These are phyloP conservation scores for Euphonia xanthogaster DNA, from an alignment of 2,797 vertebrate species.

Conservation along the genomic window DNA sequence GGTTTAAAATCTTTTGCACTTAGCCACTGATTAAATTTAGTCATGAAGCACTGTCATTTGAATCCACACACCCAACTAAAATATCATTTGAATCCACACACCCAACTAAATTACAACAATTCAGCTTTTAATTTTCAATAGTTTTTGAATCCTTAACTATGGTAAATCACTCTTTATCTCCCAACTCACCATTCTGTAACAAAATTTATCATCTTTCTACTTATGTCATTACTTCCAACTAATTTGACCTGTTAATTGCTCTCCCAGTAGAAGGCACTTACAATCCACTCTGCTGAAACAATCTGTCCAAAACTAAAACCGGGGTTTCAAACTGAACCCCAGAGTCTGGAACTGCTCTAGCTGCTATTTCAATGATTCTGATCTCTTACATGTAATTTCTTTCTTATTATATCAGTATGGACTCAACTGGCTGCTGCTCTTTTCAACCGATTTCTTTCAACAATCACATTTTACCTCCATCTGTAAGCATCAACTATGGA, in stretches of 20 bases:
- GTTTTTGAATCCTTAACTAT: background rate
- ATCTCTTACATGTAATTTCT: conserved; percentile 18
- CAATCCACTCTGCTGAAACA: conserved; percentile 6
- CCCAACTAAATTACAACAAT: background rate
- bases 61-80: background rate
- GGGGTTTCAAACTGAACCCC: background rate
- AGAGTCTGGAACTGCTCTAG: background rate
- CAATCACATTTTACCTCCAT: conserved; percentile 24
- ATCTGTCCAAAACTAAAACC: background rate
- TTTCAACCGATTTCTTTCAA: conserved; percentile 38
- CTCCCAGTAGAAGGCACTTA: conserved; percentile 20
- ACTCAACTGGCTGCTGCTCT: background rate
- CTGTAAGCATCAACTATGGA: background rate
- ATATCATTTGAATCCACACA: background rate
- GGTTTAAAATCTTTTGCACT: background rate
- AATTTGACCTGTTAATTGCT: conserved; percentile 24
- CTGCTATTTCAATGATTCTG: background rate
- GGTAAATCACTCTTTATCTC: background rate
- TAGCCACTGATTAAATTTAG: background rate
- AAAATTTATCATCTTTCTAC: background rate
- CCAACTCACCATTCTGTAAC: background rate
- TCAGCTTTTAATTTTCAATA: background rate
- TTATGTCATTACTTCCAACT: background rate
- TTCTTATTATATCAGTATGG: background rate
- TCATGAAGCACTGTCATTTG: background rate